Evolutionary conservation across 1,140 invertebrate genomes (phyloP), one percentile per base, ranked within the genome.

Genomic region (Pemphigus obesinymphae): DNA sequence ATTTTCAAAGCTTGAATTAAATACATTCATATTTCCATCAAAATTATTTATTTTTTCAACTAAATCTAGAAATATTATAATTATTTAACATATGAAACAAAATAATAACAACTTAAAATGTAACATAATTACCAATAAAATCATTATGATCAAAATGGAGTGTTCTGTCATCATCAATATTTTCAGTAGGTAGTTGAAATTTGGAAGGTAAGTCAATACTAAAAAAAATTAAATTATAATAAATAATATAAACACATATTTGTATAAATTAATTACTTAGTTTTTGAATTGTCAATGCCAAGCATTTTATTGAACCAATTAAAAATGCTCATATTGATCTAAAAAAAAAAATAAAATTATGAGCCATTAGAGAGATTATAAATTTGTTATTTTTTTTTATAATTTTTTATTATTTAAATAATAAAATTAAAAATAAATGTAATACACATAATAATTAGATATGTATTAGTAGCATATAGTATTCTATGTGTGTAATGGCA

Each of bases 301-400:
- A 80, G 15, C 29, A 45, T 61, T 58, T 80, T 80, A 31, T 45
- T 20, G 20, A 80, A 11, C 50, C 50, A 80, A 40, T 80, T 45
- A 8, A 61, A 20, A 61, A 80, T 43, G 63, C 37, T 58, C 76
- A 80, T 80, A 6, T 40, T 55, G 31, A 2, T 45, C 43, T 45
- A 13, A 45, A 45, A 45, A 45, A 45, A 45, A 11, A 45, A 1
- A 45, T 11, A 45, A 45, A n/a, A n/a, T n/a, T n/a, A n/a, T n/a
- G n/a, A n/a, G n/a, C n/a, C n/a, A n/a, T n/a, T n/a, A n/a, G n/a
- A n/a, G n/a, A n/a, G n/a, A n/a, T n/a, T n/a, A n/a, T n/a, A n/a
- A n/a, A n/a, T n/a, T n/a, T n/a, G n/a, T n/a, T n/a, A n/a, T n/a
- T n/a, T n/a, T n/a, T n/a, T n/a, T n/a, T n/a, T n/a, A n/a, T n/a